Evolutionary conservation across 2,113 vertebrate genomes (phyloP).

Genomic region (Scopus umbretta): DNA sequence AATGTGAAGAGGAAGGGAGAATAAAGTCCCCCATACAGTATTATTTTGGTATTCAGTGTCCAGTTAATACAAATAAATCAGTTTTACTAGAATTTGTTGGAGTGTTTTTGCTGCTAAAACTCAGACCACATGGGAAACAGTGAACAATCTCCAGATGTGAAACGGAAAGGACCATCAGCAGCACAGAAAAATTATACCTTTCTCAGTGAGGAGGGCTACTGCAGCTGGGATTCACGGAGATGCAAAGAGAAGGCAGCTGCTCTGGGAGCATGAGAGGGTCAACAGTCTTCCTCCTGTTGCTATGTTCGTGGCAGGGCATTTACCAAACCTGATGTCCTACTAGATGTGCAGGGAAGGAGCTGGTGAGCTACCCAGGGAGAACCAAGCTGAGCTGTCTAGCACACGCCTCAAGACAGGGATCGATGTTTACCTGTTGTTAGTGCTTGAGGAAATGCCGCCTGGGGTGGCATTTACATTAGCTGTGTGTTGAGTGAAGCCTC

Average conservation of each 20-base stretch:
- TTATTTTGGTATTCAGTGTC: conserved; percentile 3
- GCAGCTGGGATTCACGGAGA: background rate
- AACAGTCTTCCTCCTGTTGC: background rate
- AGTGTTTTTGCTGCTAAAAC: conserved; percentile 20
- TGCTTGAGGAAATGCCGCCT: background rate
- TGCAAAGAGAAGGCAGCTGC: background rate
- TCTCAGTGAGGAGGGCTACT: background rate
- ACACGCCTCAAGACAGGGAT: background rate
- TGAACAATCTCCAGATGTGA: conserved; percentile 53
- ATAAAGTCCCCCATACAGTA: background rate
- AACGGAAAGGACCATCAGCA: background rate
- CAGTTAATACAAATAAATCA: conserved; percentile 43
- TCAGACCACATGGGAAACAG: conserved; percentile 5
- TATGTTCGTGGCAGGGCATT: background rate
- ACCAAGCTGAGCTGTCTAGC: background rate
- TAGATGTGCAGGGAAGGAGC: background rate
- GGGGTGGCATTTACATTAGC: background rate
- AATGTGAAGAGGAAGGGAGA: conserved; percentile 8
- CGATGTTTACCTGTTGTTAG: background rate
- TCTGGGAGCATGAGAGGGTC: background rate
- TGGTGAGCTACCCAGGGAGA: background rate
- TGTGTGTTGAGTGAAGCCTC: background rate
- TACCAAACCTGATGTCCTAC: background rate
- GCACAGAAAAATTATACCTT: background rate
- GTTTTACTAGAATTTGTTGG: conserved; percentile 29